phyloP scores from a whole-genome alignment of 2,888 invertebrate genomes.

The Perizoma flavofasciatum region DNA sequence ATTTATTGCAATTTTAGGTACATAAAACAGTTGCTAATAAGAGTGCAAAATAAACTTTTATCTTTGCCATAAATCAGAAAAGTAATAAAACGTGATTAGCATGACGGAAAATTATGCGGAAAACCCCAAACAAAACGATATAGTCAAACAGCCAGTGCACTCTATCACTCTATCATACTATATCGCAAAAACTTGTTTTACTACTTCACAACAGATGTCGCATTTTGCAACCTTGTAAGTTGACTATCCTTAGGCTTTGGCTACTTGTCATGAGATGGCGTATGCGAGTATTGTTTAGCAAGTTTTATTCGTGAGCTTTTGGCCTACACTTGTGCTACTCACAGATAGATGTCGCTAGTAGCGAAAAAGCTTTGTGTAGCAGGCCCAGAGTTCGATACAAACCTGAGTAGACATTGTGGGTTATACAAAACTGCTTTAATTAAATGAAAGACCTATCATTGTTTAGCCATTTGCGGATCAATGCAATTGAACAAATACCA shows the following conservation, averaged over 20 bases:
- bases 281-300: neutral
- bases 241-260: neutral
- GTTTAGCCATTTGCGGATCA: too few relatives aligned
- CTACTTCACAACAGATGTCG: slow-evolving; percentile 55
- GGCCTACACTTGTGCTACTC: slow-evolving; percentile 35
- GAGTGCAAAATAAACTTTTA: neutral
- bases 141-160: slow-evolving; percentile 7
- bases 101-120: neutral
- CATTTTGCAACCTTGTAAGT: slow-evolving; percentile 4
- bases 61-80: slow-evolving; percentile 9
- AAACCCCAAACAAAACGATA: too few relatives aligned
- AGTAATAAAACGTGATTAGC: slow-evolving; percentile 5
- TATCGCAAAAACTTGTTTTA: slow-evolving; percentile 32
- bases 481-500: too few relatives aligned
- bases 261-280: slow-evolving; percentile 17
- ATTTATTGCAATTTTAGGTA: too few relatives aligned
- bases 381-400: too few relatives aligned
- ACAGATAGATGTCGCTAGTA: slow-evolving; percentile 52
- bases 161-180: too few relatives aligned
- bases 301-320: neutral
- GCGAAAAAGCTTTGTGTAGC: neutral
- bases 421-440: too few relatives aligned
- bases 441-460: too few relatives aligned
- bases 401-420: too few relatives aligned
- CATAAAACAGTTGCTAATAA: neutral